These are phyloP conservation scores for Sisyra terminalis DNA, from an alignment of 2,888 invertebrate genomes.

Conservation along the genomic window DNA sequence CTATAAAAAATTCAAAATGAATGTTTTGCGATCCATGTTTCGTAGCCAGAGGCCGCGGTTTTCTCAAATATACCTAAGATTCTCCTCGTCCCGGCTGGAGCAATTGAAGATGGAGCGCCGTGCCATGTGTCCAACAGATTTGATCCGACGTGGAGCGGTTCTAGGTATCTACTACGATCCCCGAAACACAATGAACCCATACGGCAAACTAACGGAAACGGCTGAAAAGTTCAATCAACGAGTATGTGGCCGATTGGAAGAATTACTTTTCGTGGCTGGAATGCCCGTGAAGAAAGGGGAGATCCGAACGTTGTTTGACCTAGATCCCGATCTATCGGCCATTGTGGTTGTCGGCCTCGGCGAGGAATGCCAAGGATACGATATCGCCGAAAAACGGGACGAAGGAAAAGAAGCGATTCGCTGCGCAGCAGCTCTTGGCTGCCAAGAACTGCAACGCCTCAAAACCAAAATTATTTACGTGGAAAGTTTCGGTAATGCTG, in stretches of 20 bases:
- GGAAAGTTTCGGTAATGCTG: constrained; percentile 61
- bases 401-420: constrained; percentile 60
- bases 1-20: no score
- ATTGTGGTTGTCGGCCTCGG: constrained; percentile 65
- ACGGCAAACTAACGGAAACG: constrained; percentile 40
- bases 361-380: constrained; percentile 45
- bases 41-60: no score
- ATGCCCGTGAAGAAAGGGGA: constrained; percentile 35
- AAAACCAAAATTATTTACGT: constrained; percentile 41
- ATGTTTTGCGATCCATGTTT: no score
- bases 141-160: constrained; percentile 32
- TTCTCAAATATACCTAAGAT: no score
- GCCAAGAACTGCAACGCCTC: constrained; percentile 33
- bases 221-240: constrained; percentile 40
- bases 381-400: constrained; percentile 51
- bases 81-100: neutral
- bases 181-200: constrained; percentile 32
- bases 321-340: constrained; percentile 43
- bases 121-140: constrained; percentile 4
- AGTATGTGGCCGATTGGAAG: constrained; percentile 35
- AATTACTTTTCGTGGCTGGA: constrained; percentile 25
- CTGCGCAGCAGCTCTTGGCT: constrained; percentile 45
- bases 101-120: constrained; percentile 2
- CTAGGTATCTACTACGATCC: constrained; percentile 43
- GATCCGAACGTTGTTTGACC: constrained; percentile 43